A percentile compares a stretch with the other conserved stretches of the same genome.
These are phyloP conservation scores for Geodia barretti DNA, from an alignment of 37 sponge, comb jelly and placozoan species.

Conservation along the genomic window DNA sequence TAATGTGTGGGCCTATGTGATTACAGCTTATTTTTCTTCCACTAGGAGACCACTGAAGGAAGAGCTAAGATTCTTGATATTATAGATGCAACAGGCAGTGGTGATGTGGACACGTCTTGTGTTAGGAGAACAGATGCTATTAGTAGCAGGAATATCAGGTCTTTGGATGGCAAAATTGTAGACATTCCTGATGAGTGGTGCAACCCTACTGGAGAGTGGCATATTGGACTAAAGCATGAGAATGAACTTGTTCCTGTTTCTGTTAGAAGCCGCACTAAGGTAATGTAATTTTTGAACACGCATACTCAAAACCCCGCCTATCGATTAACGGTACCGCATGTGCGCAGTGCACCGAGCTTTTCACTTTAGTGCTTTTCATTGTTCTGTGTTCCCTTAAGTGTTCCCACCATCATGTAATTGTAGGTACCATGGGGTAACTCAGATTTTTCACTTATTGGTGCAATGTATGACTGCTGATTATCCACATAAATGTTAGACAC, in stretches of 20 bases:
- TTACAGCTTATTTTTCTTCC: conserved; percentile 5
- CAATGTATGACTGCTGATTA: no score
- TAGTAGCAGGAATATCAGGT: conserved; percentile 31
- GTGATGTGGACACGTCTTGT: conserved; percentile 91
- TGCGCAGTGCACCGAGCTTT: no score
- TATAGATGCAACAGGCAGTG: conserved; percentile 88
- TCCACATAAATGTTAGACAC: no score
- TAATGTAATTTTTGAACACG: no score
- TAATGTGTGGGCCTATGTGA: no score
- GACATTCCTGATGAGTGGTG: conserved; percentile 84
- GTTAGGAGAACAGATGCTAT: conserved; percentile 14
- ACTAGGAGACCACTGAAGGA: conserved; percentile 78
- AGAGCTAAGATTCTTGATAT: conserved; percentile 83
- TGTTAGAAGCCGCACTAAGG: conserved; percentile 57
- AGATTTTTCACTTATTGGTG: no score
- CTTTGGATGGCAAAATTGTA: conserved; percentile 50
- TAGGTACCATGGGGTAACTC: no score
- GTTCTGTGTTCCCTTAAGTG: no score
- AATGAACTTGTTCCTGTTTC: conserved; percentile 78
- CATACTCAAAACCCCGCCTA: no score
- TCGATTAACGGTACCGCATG: no score
- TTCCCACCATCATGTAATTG: no score
- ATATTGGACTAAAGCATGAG: conserved; percentile 81
- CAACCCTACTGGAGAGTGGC: conserved; percentile 91
- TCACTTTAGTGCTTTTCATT: no score